phyloP scores from a whole-genome alignment of 2,797 vertebrate species.

The Sparidentex hasta region DNA sequence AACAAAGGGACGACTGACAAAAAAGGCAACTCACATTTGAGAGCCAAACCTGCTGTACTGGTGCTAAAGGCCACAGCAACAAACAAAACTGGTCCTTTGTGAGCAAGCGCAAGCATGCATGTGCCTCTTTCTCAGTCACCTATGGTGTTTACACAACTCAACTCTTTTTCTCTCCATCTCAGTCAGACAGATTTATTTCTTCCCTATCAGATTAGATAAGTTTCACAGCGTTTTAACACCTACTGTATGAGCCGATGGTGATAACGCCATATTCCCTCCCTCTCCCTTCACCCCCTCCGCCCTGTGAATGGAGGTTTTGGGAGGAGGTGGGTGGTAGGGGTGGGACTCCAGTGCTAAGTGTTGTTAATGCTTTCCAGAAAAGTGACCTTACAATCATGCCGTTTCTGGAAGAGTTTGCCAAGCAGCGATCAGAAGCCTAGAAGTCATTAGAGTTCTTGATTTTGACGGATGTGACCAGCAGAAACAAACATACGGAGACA shows the following conservation, averaged over 20 bases:
- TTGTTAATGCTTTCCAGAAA: constrained; percentile 75
- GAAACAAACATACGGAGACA: constrained; percentile 27
- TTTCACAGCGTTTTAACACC: constrained; percentile 82
- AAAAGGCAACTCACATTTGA: constrained; percentile 40
- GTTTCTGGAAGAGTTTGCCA: constrained; percentile 56
- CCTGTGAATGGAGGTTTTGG: not conserved
- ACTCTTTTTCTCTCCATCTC: constrained; percentile 58
- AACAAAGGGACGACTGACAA: constrained; percentile 31
- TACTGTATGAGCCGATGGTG: constrained; percentile 74
- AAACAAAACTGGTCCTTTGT: constrained; percentile 64
- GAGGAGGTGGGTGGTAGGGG: not conserved
- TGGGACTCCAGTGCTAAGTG: constrained; percentile 11
- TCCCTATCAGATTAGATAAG: constrained; percentile 84
- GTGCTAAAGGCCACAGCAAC: constrained; percentile 68
- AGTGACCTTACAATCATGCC: constrained; percentile 57
- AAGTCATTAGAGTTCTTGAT: constrained; percentile 44
- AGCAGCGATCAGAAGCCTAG: constrained; percentile 37
- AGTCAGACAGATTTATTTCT: constrained; percentile 70
- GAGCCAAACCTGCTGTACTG: constrained; percentile 59
- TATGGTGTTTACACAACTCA: constrained; percentile 77
- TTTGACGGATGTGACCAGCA: constrained; percentile 20
- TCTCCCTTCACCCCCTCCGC: not conserved
- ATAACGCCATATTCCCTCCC: constrained; percentile 64
- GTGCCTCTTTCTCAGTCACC: constrained; percentile 49
- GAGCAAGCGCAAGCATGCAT: constrained; percentile 16